phyloP scores from a whole-genome alignment of 1,140 invertebrate species.

The Drosophila littoralis region DNA sequence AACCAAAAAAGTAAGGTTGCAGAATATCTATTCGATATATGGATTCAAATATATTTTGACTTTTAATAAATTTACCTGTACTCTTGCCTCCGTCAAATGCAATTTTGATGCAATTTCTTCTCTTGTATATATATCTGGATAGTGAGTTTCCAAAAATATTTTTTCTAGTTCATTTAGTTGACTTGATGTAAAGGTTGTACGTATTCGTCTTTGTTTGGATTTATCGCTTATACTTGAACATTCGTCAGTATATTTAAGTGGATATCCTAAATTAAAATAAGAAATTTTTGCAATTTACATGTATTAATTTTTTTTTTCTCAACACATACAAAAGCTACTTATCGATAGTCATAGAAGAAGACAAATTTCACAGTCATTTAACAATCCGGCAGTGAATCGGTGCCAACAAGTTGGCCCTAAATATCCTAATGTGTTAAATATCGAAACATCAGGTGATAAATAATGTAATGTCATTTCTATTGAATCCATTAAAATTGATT shows the following conservation, averaged over 20 bases:
- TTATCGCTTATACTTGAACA: constrained; percentile 93
- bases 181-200: constrained; percentile 98
- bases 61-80: constrained; percentile 91
- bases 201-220: constrained; percentile 95
- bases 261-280: constrained; percentile 49
- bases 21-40: background rate
- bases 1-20: too few species aligned
- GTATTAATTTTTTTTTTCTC: background rate
- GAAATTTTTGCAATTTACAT: background rate
- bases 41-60: background rate
- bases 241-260: constrained; percentile 86
- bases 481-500: too few species aligned
- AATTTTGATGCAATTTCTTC: constrained; percentile 99
- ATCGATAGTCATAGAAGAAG: too few species aligned
- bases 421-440: too few species aligned
- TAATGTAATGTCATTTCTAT: too few species aligned
- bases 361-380: too few species aligned
- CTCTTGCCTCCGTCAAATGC: constrained; percentile 98
- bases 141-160: constrained; percentile 98
- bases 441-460: too few species aligned
- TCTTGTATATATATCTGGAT: constrained; percentile 99
- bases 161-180: constrained; percentile 98
- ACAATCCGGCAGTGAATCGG: too few species aligned
- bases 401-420: too few species aligned
- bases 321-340: too few species aligned